Conservation (phyloP, 2,797 vertebrate genomes). For the Semotilus atromaculatus region DNA sequence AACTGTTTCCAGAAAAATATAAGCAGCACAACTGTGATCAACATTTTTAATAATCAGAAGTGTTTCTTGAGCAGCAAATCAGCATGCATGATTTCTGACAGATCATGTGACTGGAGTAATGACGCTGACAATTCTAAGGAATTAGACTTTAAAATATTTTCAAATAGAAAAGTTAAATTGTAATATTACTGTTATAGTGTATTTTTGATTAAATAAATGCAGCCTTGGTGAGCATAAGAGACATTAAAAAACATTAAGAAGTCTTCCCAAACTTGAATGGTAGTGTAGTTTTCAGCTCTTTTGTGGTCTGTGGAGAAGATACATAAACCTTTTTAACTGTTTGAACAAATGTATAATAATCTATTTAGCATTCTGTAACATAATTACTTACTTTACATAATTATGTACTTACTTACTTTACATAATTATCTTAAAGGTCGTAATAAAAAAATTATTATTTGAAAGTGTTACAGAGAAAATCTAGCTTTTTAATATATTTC, state of each 20-base stretch:
- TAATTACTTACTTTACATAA: too few relatives aligned
- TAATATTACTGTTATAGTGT: not conserved
- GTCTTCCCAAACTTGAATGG: too few relatives aligned
- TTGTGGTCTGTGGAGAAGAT: too few relatives aligned
- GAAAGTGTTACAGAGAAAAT: not conserved
- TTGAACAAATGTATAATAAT: not conserved
- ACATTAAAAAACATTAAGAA: too few relatives aligned
- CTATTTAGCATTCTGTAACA: not conserved
- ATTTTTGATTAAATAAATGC: not conserved
- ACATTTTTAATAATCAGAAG: not conserved
- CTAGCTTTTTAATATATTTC: not conserved
- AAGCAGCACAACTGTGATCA: not conserved
- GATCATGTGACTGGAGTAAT: not conserved
- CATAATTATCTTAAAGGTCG: not conserved
- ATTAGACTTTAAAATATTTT: not conserved
- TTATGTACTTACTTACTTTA: too few relatives aligned
- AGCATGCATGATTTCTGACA: not conserved
- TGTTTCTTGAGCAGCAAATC: not conserved
- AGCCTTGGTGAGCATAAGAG: not conserved
- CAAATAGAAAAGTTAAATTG: not conserved
- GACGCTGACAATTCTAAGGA: fast-evolving
- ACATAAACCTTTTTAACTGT: not conserved
- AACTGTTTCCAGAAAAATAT: not conserved
- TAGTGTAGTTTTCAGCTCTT: too few relatives aligned
- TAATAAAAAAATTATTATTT: not conserved